Evolutionary conservation across 2,113 vertebrate genomes (phyloP), one percentile per base, ranked within the genome.

Genomic region (Otocyon megalotis): DNA sequence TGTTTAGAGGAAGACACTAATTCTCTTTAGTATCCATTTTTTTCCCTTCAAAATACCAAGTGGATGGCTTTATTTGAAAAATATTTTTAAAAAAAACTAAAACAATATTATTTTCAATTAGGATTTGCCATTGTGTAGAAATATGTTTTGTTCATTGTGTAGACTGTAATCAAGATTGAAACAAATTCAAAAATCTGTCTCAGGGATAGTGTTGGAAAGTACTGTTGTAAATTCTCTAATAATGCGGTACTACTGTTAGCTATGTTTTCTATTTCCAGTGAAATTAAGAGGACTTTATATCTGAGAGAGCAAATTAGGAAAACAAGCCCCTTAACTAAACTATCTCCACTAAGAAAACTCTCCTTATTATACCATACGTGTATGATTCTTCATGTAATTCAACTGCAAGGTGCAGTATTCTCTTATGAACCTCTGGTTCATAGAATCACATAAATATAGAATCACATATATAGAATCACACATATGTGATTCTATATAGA

Each of bases 161-260:
- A 72, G 82, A 43, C 56, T 83, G 28, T 97, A 97, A 98, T 98
- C 96, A 98, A 98, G 97, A 98, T 97, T 97, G 98, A 98, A 98
- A 97, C 88, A 93, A 94, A 96, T 96, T 97, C 96, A 98, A 98
- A 97, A 97, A 95, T 97, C 95, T 97, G 91, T 95, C 94, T 72
- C 69, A 83, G 37, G 56, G 82, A 95, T 96, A 72, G 97, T 94
- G 56, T 96, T 96, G 76, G 90, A 97, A 97, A 96, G 88, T 92
- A 86, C 94, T 96, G 85, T 95, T 65, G 30, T 88, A 93, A 96
- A 94, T 95, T 97, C 62, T 90, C 84, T 83, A 94, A 93, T 91
- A 90, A 94, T 60, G 69, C 19, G 71, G 37, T 24, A 50, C 37
- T 77, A 82, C 76, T 43, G n/a, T 97, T 54, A 81, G 58, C 76